Evolutionary conservation across 2,797 vertebrate species (phyloP).

Genomic region (Nyctalus aviator): DNA sequence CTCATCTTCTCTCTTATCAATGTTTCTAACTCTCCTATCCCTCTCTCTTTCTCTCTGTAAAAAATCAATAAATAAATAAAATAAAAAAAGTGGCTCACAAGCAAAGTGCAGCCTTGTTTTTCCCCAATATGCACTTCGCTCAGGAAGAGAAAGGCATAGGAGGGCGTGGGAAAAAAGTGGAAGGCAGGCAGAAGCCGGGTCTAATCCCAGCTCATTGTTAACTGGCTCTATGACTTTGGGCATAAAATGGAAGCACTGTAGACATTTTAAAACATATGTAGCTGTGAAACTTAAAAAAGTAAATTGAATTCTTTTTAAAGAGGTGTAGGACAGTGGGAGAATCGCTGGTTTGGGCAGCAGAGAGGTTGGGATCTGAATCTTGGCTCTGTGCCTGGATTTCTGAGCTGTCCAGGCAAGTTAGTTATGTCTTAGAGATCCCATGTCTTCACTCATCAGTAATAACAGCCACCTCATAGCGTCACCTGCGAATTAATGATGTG

Average conservation of each 20-base stretch:
- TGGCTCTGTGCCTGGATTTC: neutral
- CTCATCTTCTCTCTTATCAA: too few species aligned
- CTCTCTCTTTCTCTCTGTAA: too few species aligned
- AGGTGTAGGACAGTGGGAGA: neutral
- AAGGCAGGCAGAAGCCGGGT: neutral
- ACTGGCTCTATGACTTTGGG: neutral
- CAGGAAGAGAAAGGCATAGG: neutral
- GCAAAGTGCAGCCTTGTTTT: neutral
- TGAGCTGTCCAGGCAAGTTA: slow-evolving; percentile 53
- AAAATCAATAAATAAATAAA: too few species aligned
- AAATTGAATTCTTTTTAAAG: neutral
- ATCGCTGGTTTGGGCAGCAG: neutral
- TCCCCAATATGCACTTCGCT: neutral
- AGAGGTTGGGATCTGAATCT: slow-evolving; percentile 2
- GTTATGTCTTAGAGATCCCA: neutral
- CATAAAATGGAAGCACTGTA: neutral
- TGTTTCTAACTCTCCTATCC: too few species aligned
- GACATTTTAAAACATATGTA: neutral
- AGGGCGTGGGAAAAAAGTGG: neutral
- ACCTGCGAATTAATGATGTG: slow-evolving; percentile 47
- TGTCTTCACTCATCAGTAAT: neutral
- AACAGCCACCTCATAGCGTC: neutral
- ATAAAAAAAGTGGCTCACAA: neutral
- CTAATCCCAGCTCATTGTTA: neutral
- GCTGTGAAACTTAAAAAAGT: slow-evolving; percentile 10